A percentile compares a stretch with the other conserved stretches of the same genome.
Conservation (phyloP, 1,140 invertebrate genomes). For the Alviniconcha marisindica region DNA sequence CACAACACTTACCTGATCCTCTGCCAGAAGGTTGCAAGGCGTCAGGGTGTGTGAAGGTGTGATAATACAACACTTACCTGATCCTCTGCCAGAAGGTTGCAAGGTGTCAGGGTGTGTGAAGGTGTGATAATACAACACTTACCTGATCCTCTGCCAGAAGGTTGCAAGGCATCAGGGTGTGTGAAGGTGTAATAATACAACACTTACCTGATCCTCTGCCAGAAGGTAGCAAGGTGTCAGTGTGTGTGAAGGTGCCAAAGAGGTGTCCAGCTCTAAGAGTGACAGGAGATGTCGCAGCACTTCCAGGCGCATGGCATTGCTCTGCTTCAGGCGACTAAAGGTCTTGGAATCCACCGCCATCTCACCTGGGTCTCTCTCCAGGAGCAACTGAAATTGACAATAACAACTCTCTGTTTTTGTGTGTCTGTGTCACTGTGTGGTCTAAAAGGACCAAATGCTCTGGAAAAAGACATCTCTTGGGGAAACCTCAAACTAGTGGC, state of each 20-base stretch:
- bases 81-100: neutral
- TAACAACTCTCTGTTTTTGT: no score
- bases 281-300: constrained; percentile 87
- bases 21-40: constrained; percentile 60
- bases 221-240: constrained; percentile 66
- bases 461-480: no score
- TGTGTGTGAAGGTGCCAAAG: constrained; percentile 57
- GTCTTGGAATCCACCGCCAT: constrained; percentile 78
- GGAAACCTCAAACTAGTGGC: no score
- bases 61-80: no score
- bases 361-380: constrained; percentile 80
- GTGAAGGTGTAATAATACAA: neutral
- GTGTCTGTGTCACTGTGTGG: no score
- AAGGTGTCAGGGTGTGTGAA: no score
- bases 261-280: constrained; percentile 84
- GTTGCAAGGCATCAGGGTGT: neutral
- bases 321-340: constrained; percentile 81
- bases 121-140: neutral
- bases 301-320: constrained; percentile 82
- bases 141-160: constrained; percentile 1
- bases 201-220: constrained; percentile 57
- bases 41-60: no score
- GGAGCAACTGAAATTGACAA: constrained; percentile 75
- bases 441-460: no score
- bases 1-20: no score